Percentiles rank a stretch among this genome's conserved stretches.
Conservation (phyloP, 2,797 vertebrate species). For the Linurgus olivaceus region DNA sequence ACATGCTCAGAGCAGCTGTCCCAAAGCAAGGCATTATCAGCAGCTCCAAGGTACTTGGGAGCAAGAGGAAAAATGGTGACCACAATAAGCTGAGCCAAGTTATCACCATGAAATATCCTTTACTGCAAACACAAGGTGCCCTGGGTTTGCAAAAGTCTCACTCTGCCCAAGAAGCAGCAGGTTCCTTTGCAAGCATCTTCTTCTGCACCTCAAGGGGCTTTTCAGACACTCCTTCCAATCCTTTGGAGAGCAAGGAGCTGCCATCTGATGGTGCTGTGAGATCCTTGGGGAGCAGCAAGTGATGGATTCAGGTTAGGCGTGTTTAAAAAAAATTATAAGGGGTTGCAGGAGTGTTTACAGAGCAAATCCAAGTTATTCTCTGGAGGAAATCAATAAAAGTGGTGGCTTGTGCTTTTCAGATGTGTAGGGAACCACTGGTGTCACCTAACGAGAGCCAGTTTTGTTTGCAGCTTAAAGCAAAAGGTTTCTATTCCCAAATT, state of each 20-base stretch:
- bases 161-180: not conserved
- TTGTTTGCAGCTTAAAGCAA: constrained; percentile 33
- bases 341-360: not conserved
- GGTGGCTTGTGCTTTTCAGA: constrained; percentile 48
- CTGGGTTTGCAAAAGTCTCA: not conserved
- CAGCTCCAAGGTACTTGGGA: fast-evolving
- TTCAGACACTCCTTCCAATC: not conserved
- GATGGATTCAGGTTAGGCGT: not conserved
- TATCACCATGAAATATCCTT: not conserved
- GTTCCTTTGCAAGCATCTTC: not conserved
- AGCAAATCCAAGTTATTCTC: not conserved
- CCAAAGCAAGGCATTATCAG: not conserved
- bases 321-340: not conserved
- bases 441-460: constrained; percentile 31
- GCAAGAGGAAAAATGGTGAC: not conserved
- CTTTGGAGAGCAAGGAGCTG: not conserved
- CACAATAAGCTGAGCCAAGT: not conserved
- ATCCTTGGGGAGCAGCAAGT: fast-evolving
- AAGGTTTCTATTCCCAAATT: constrained; percentile 11
- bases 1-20: not conserved
- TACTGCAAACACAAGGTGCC: not conserved
- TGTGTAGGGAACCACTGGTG: not conserved
- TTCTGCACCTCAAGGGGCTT: not conserved
- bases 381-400: constrained; percentile 26
- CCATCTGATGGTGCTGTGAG: fast-evolving